These are phyloP conservation scores for Saguinus midas DNA, from an alignment of 2,113 vertebrate genomes.

Conservation along the genomic window DNA sequence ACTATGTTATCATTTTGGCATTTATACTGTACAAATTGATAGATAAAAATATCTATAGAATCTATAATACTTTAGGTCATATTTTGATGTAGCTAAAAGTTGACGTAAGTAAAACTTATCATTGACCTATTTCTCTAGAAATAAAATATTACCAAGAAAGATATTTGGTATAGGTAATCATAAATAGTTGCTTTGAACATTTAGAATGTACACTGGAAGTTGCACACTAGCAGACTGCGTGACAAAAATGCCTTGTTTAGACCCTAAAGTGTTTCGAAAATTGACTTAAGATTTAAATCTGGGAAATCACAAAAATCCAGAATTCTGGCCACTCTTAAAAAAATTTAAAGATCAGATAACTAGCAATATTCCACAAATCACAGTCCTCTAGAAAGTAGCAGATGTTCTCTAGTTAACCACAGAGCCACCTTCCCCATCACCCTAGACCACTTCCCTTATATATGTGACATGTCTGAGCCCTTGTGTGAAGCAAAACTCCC, in stretches of 20 bases:
- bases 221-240: fast-evolving
- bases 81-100: background rate
- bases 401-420: background rate
- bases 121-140: background rate
- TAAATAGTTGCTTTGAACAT: background rate
- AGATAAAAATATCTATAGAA: background rate
- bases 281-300: conserved; percentile 36
- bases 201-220: background rate
- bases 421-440: fast-evolving
- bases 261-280: background rate
- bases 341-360: background rate
- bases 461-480: background rate
- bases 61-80: background rate
- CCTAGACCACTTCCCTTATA: no score
- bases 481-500: background rate
- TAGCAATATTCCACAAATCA: background rate
- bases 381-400: background rate
- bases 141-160: background rate
- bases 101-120: background rate
- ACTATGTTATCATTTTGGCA: background rate
- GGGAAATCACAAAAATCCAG: background rate
- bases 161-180: background rate
- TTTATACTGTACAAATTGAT: background rate
- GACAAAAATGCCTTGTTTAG: background rate
- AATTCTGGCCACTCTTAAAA: background rate